A percentile compares a stretch with the other conserved stretches of the same genome.
phyloP scores from a whole-genome alignment of 1,140 invertebrate species.

The Aplysia californica region DNA sequence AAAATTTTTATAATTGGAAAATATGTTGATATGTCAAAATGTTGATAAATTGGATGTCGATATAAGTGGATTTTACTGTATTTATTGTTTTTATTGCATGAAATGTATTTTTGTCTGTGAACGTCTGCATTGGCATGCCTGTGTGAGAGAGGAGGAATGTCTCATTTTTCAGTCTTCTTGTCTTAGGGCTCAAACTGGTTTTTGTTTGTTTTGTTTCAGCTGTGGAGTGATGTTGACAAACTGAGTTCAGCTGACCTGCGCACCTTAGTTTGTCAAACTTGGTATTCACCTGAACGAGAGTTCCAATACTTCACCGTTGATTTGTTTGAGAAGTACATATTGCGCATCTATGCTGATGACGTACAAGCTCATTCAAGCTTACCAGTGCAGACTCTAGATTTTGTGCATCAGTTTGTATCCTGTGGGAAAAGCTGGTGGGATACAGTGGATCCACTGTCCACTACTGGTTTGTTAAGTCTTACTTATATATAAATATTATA shows the following conservation, averaged over 20 bases:
- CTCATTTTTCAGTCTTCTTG: too few relatives aligned
- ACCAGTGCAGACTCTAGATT: slow-evolving; percentile 19
- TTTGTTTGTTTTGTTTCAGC: slow-evolving; percentile 16
- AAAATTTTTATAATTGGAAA: too few relatives aligned
- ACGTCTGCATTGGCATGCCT: too few relatives aligned
- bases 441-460: slow-evolving; percentile 32
- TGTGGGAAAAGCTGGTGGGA: slow-evolving; percentile 39
- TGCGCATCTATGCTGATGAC: slow-evolving; percentile 7
- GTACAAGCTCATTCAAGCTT: not conserved
- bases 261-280: slow-evolving; percentile 16
- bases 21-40: too few relatives aligned
- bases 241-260: slow-evolving; percentile 9
- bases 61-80: too few relatives aligned
- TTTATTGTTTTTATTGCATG: too few relatives aligned
- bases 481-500: not conserved
- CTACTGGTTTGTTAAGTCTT: slow-evolving; percentile 17
- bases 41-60: too few relatives aligned
- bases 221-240: slow-evolving; percentile 8
- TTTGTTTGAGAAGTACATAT: not conserved
- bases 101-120: too few relatives aligned
- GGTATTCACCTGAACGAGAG: slow-evolving; percentile 31
- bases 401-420: slow-evolving; percentile 20
- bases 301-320: slow-evolving; percentile 30
- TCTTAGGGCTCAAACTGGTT: too few relatives aligned
- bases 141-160: too few relatives aligned